phyloP scores from a whole-genome alignment of 92 coral and sea anemone genomes.

The Phenganax subtilis region DNA sequence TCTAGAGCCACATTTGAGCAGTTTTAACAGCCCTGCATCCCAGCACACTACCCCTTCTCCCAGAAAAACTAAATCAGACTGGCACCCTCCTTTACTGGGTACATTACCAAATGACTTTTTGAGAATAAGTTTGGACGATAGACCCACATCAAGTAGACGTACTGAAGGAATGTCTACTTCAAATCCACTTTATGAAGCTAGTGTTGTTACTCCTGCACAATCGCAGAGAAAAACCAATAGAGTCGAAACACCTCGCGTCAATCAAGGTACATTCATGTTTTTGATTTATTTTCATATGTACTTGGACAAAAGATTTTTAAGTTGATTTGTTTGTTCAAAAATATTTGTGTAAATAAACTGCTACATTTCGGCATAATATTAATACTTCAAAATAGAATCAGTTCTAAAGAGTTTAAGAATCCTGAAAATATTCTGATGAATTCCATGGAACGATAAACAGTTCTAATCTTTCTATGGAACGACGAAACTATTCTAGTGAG shows the following conservation, averaged over 20 bases:
- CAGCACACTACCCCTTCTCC: slow-evolving; percentile 59
- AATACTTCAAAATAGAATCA: too few species aligned
- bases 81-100: slow-evolving; percentile 97
- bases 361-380: neutral
- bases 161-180: slow-evolving; percentile 43
- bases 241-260: neutral
- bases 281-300: neutral
- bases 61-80: slow-evolving; percentile 58
- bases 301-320: neutral
- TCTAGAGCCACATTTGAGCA: slow-evolving; percentile 13
- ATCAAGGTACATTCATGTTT: neutral
- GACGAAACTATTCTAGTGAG: neutral
- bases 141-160: neutral
- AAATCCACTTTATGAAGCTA: slow-evolving; percentile 59
- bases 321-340: neutral
- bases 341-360: neutral
- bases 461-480: too few species aligned
- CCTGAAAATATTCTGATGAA: neutral
- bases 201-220: neutral
- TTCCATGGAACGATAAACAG: neutral
- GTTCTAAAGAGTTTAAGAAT: too few species aligned
- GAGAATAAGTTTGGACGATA: slow-evolving; percentile 55
- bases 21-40: neutral
- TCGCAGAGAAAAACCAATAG: neutral
- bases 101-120: slow-evolving; percentile 82